Conservation (phyloP, 2,888 invertebrate species). For the Buathra laborator region DNA sequence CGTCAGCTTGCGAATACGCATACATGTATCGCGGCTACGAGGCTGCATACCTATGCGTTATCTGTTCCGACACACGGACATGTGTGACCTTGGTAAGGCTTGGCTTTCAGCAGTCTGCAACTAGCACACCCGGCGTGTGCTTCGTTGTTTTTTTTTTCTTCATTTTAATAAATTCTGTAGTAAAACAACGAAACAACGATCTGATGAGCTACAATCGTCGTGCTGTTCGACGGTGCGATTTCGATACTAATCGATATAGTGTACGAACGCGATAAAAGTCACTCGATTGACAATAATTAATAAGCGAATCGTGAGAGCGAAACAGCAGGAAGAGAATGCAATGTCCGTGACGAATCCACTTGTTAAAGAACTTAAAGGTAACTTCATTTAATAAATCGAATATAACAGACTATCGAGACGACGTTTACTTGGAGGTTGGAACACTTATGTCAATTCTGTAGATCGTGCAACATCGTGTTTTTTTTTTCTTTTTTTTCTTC, state of each 20-base stretch:
- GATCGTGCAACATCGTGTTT: constrained; percentile 20
- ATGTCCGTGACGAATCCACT: constrained; percentile 88
- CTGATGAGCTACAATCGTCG: not conserved
- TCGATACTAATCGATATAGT: constrained; percentile 22
- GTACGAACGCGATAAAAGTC: constrained; percentile 3
- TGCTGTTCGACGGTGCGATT: constrained; percentile 11
- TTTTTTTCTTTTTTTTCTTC: constrained; percentile 25
- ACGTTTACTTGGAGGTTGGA: constrained; percentile 59
- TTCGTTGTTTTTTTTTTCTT: constrained; percentile 45
- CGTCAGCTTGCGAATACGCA: constrained; percentile 1
- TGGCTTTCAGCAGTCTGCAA: constrained; percentile 50
- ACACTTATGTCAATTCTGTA: constrained; percentile 40
- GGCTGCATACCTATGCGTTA: constrained; percentile 29
- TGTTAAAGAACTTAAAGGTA: constrained; percentile 88
- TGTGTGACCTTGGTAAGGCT: constrained; percentile 45
- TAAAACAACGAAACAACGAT: constrained; percentile 9
- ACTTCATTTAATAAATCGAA: constrained; percentile 49
- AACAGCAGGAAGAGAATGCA: constrained; percentile 71
- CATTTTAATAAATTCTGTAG: constrained; percentile 21
- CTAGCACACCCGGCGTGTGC: constrained; percentile 49
- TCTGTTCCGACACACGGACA: constrained; percentile 39
- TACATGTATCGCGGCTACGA: not conserved
- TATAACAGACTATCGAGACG: constrained; percentile 8
- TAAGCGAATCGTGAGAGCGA: constrained; percentile 13
- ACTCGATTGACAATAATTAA: constrained; percentile 12